Conservation (phyloP, 1,140 invertebrate genomes). For the Brachionus calyciflorus region DNA sequence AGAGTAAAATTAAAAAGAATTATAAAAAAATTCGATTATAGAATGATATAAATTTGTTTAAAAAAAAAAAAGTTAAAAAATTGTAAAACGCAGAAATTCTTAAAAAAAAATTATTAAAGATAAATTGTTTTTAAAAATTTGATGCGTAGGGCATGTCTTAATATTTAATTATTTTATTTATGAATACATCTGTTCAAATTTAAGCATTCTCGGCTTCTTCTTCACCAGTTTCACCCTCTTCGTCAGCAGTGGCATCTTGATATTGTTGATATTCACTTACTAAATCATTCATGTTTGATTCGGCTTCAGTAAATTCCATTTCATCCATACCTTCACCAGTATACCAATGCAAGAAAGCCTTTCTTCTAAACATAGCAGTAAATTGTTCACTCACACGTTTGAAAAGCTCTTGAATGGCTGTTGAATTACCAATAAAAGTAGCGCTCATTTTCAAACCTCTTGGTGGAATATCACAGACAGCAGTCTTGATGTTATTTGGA, state of each 20-base stretch:
- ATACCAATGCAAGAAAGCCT: conserved; percentile 77
- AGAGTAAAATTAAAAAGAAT: too few relatives aligned
- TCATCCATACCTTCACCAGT: conserved; percentile 80
- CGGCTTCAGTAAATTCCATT: conserved; percentile 73
- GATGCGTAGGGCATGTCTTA: too few relatives aligned
- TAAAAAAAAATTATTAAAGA: too few relatives aligned
- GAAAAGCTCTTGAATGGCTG: conserved; percentile 76
- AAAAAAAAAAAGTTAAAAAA: too few relatives aligned
- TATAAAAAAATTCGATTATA: too few relatives aligned
- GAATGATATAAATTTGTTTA: too few relatives aligned
- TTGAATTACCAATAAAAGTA: conserved; percentile 64
- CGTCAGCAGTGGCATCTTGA: conserved; percentile 67
- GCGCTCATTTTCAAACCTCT: conserved; percentile 65
- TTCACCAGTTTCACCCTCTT: conserved; percentile 44
- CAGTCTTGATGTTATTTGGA: conserved; percentile 70
- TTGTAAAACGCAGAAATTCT: too few relatives aligned
- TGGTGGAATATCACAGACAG: conserved; percentile 68
- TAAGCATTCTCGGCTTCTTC: conserved; percentile 26
- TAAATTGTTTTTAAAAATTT: too few relatives aligned
- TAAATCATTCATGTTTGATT: conserved; percentile 76
- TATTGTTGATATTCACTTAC: conserved; percentile 91
- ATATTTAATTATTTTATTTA: too few relatives aligned
- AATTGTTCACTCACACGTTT: conserved; percentile 74
- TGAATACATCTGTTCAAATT: too few relatives aligned
- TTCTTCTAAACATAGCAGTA: conserved; percentile 72